phyloP scores from a whole-genome alignment of 2,797 vertebrate species.

The Pipistrellus kuhlii region DNA sequence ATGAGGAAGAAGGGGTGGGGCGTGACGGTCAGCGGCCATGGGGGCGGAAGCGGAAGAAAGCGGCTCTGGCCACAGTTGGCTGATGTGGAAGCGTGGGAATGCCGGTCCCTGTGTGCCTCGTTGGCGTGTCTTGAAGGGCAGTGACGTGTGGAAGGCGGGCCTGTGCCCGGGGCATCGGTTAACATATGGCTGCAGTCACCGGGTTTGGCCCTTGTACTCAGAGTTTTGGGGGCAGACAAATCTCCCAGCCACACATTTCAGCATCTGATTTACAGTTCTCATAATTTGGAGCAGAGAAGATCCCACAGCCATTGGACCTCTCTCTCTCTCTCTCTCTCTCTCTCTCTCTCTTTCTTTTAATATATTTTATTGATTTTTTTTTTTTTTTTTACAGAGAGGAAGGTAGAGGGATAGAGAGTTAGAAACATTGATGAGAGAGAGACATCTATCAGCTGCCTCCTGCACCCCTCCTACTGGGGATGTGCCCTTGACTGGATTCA shows the following conservation, averaged over 20 bases:
- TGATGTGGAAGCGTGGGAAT: fast-evolving
- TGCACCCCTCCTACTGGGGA: too few species aligned
- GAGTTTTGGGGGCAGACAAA: not conserved
- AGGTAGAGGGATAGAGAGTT: too few species aligned
- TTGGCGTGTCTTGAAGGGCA: not conserved
- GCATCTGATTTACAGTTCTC: constrained; percentile 52
- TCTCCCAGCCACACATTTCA: not conserved
- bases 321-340: too few species aligned
- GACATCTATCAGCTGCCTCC: too few species aligned
- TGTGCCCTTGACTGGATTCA: too few species aligned
- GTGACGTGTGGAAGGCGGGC: not conserved
- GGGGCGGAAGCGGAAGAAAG: too few species aligned
- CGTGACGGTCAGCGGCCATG: not conserved
- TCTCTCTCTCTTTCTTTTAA: too few species aligned
- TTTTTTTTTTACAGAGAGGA: too few species aligned
- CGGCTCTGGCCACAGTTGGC: not conserved
- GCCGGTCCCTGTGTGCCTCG: not conserved
- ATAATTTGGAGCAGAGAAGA: constrained; percentile 60
- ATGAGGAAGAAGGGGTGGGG: not conserved
- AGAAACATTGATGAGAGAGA: too few species aligned
- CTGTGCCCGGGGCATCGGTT: not conserved
- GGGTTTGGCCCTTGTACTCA: not conserved
- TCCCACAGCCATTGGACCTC: not conserved
- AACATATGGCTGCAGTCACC: constrained; percentile 44
- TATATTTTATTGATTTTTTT: too few species aligned